Base-by-base conservation (phyloP, 2,888 invertebrate species). In the Lissonota sp. region DNA sequence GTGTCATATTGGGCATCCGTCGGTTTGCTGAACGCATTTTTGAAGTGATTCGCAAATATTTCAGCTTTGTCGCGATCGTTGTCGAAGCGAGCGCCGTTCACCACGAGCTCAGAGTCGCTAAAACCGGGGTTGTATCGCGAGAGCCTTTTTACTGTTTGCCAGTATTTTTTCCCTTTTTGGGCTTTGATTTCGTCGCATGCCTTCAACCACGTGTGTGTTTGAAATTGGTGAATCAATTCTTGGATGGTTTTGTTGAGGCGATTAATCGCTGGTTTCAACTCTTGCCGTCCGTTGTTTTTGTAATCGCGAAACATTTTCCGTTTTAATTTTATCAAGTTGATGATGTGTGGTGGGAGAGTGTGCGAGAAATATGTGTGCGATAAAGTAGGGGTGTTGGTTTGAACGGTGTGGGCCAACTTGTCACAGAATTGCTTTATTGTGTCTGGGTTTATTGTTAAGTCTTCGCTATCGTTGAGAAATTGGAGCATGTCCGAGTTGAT, bases 141-240 rank as follows among this genome's bases (percentile, higher is more conserved):
- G n/a, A 76, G 66, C 26, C 62, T 80, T 76, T 77, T 81, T 7
- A 72, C 42, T 10, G 14, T 81, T 12, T 72, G 70, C 80, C 73
- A 80, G 46, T 80, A 80, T 7, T 77, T 72, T 44, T 39, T 73
- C 6, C 76, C 77, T 6, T 63, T 49, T n/a, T 44, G 6, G 16
- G 42, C 10, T 44, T 62, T 8, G 6, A 80, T 77, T 77, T 72
- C 58, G 0, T 74, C 66, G 16, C 80, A 75, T 7, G 80, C 75
- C 42, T 70, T 63, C 3, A 80, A 26, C 80, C 80, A 80, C 8
- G 39, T 39, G 58, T 70, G 55, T 40, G 70, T 62, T 62, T 42
- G 44, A 6, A 14, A 80, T 46, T 80, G 42, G 37, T 10, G 8
- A 6, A 71, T 66, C 57, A 72, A 64, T 8, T 8, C 12, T 70